These are phyloP conservation scores for Xanthorhoe designata DNA, from an alignment of 2,888 invertebrate genomes.

Conservation along the genomic window DNA sequence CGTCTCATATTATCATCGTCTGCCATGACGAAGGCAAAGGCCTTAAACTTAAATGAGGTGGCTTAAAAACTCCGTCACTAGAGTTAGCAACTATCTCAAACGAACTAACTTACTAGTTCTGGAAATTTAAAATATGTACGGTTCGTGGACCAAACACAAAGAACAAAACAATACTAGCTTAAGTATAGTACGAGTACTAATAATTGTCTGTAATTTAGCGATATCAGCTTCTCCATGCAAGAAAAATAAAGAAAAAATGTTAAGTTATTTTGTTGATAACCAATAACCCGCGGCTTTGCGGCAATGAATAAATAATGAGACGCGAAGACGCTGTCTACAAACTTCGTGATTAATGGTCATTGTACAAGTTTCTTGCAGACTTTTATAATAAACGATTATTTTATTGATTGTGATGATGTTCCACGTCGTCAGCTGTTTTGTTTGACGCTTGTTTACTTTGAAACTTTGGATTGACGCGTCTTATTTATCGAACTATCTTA, in stretches of 20 bases:
- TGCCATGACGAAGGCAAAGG: too few relatives aligned
- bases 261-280: constrained; percentile 53
- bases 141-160: too few relatives aligned
- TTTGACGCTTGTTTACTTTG: background rate
- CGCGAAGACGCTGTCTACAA: constrained; percentile 41
- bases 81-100: too few relatives aligned
- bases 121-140: too few relatives aligned
- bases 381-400: constrained; percentile 27
- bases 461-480: background rate
- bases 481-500: background rate
- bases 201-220: too few relatives aligned
- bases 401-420: constrained; percentile 26
- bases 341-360: constrained; percentile 46
- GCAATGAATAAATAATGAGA: constrained; percentile 50
- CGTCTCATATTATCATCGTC: too few relatives aligned
- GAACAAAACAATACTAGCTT: too few relatives aligned
- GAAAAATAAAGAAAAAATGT: constrained; percentile 57
- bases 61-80: too few relatives aligned
- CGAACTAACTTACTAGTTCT: too few relatives aligned
- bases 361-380: constrained; percentile 29
- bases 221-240: constrained; percentile 54
- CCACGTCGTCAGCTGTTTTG: constrained; percentile 8
- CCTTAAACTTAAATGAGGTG: too few relatives aligned
- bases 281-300: constrained; percentile 46
- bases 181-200: too few relatives aligned